Evolutionary conservation across 2,888 invertebrate species (phyloP).

Genomic region (Brachypalpus laphriformis): DNA sequence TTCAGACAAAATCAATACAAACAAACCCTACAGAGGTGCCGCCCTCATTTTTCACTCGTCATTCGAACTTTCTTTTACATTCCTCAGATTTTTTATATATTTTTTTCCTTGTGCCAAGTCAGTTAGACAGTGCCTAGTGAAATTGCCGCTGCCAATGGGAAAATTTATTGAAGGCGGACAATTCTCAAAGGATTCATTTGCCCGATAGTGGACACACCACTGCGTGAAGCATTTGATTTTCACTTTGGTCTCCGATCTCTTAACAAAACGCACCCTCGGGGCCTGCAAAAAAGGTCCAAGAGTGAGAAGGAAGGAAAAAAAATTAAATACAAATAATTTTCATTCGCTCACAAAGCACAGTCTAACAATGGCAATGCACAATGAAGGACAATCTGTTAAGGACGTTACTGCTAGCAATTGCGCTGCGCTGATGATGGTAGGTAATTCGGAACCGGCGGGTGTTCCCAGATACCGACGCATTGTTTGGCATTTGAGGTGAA

Average conservation of each 20-base stretch:
- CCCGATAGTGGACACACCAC: constrained; percentile 63
- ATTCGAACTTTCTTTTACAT: constrained; percentile 57
- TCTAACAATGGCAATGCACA: constrained; percentile 59
- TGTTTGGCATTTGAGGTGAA: constrained; percentile 74
- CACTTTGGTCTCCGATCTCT: neutral
- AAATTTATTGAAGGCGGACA: constrained; percentile 74
- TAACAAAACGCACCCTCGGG: constrained; percentile 63
- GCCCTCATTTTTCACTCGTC: constrained; percentile 57
- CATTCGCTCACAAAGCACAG: constrained; percentile 47
- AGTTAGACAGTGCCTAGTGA: constrained; percentile 22
- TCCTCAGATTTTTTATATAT: neutral
- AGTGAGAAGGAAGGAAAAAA: constrained; percentile 37
- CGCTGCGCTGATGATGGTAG: constrained; percentile 67
- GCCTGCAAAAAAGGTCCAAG: constrained; percentile 45
- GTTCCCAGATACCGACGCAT: constrained; percentile 69
- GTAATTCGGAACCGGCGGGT: constrained; percentile 73
- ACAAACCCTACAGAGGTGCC: constrained; percentile 67
- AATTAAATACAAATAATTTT: constrained; percentile 69
- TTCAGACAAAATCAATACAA: constrained; percentile 57
- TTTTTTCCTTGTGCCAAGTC: neutral
- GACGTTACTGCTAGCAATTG: constrained; percentile 60
- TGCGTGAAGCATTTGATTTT: constrained; percentile 60
- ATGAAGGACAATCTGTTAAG: constrained; percentile 69
- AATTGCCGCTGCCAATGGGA: constrained; percentile 65
- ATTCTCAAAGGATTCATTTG: constrained; percentile 71